Evolutionary conservation across 1,140 invertebrate genomes (phyloP), one percentile per base, ranked within the genome.

Genomic region (Asobara japonica): DNA sequence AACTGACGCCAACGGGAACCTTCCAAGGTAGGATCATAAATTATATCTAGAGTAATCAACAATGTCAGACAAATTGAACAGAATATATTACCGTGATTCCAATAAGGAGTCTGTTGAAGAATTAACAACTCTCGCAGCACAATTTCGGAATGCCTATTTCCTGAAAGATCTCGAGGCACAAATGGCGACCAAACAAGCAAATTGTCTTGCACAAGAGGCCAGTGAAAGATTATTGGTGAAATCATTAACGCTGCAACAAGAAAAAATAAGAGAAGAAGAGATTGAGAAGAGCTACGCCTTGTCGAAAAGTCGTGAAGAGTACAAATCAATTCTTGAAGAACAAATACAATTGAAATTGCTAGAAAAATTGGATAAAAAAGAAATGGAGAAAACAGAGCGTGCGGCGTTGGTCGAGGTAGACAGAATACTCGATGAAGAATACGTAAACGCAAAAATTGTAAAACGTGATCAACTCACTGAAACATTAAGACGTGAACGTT

Each of bases 81-180:
- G 10, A 31, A 30, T 16, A 18, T 31, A n/a, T 6, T 29, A 62
- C 27, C 1, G 13, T 31, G 20, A 56, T 56, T 27, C 6, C 13
- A 56, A 56, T 27, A 62, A 13, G 18, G 29, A 31, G 7, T 16
- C 25, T 31, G 25, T 10, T 20, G 62, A 66, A 5, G 71, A 74
- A 69, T 72, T 83, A 11, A 22, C 45, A 5, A 60, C 82, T 6
- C 66, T 86, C 5, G 78, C 82, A 41, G 71, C 70, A 3, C 74
- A 80, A 64, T 69, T 86, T 36, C 80, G 79, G 6, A 77, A 77
- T 29, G 84, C 83, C 11, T 86, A 86, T 36, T 36, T 74, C 0
- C 51, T 77, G 25, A 85, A 84, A 36, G 74, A 73, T 3, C 65
- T 84, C 31, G 33, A 76, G 25, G 78, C 76, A 1, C 83, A 85